phyloP scores from a whole-genome alignment of 2,113 vertebrate species.

The Peromyscus leucopus region DNA sequence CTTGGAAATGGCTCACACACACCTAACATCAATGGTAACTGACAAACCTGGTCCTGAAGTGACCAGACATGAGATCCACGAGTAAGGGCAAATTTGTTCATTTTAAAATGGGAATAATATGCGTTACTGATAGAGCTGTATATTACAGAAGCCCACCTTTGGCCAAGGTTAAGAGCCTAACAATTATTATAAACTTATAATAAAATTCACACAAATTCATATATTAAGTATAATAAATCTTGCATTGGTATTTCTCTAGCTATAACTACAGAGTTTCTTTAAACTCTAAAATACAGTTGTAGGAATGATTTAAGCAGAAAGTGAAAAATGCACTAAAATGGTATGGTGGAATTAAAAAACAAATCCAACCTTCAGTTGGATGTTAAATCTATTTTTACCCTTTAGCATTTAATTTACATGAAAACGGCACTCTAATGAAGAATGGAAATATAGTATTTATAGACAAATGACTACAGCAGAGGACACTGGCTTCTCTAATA shows the following conservation, averaged over 20 bases:
- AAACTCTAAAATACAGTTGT: background rate
- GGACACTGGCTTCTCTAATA: constrained; percentile 37
- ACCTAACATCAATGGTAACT: background rate
- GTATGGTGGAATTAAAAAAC: background rate
- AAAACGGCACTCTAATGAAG: constrained; percentile 51
- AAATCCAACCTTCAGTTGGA: constrained; percentile 55
- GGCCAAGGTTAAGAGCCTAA: background rate
- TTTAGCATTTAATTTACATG: constrained; percentile 63
- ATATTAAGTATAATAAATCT: background rate
- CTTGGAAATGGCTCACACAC: background rate
- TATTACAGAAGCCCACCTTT: background rate
- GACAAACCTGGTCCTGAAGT: background rate
- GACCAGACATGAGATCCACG: background rate
- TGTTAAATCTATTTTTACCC: constrained; percentile 49
- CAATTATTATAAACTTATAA: background rate
- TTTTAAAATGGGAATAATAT: background rate
- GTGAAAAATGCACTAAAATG: constrained; percentile 5
- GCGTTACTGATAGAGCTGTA: background rate
- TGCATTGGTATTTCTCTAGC: background rate
- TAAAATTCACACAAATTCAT: background rate
- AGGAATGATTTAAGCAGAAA: constrained; percentile 19
- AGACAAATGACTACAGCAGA: constrained; percentile 56
- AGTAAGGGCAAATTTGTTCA: background rate
- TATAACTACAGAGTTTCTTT: background rate
- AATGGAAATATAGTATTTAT: constrained; percentile 29